These are phyloP conservation scores for Littorina saxatilis DNA, from an alignment of 1,140 invertebrate species.

Conservation along the genomic window DNA sequence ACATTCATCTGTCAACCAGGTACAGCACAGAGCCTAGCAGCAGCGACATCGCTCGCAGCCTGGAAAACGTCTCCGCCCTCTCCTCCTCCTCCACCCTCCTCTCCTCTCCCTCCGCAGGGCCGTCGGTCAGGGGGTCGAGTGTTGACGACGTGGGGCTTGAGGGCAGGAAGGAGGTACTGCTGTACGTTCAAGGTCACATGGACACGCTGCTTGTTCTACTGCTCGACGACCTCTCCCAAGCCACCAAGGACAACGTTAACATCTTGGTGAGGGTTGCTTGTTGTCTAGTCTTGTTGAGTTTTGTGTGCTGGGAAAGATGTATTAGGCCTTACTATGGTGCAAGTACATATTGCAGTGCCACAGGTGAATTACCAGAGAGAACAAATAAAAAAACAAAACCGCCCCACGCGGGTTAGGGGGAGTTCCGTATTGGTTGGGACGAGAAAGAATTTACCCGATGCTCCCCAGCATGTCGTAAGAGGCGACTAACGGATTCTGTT, in stretches of 20 bases:
- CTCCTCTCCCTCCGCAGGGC: background rate
- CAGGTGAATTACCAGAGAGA: background rate
- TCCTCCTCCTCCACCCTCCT: background rate
- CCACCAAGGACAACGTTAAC: conserved; percentile 3
- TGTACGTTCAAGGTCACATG: conserved; percentile 66
- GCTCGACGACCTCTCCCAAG: conserved; percentile 40
- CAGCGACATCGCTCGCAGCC: conserved; percentile 30
- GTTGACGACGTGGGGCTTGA: conserved; percentile 36
- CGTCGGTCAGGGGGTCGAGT: background rate
- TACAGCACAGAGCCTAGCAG: conserved; percentile 21
- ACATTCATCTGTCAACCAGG: no score
- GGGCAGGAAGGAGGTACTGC: conserved; percentile 44
- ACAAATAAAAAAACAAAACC: no score
- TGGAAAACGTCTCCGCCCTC: conserved; percentile 27
- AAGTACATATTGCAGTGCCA: background rate
- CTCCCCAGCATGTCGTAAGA: no score
- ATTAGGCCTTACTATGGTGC: background rate
- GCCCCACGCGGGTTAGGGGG: no score
- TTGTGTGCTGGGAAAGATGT: background rate
- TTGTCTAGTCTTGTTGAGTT: background rate
- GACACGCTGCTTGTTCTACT: conserved; percentile 61
- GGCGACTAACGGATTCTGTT: no score
- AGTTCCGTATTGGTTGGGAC: no score
- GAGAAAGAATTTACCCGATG: no score
- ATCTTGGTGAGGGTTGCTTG: background rate